Evolutionary conservation across 2,113 vertebrate genomes (phyloP), one percentile per base, ranked within the genome.

Genomic region (Benitochromis conjunctus): DNA sequence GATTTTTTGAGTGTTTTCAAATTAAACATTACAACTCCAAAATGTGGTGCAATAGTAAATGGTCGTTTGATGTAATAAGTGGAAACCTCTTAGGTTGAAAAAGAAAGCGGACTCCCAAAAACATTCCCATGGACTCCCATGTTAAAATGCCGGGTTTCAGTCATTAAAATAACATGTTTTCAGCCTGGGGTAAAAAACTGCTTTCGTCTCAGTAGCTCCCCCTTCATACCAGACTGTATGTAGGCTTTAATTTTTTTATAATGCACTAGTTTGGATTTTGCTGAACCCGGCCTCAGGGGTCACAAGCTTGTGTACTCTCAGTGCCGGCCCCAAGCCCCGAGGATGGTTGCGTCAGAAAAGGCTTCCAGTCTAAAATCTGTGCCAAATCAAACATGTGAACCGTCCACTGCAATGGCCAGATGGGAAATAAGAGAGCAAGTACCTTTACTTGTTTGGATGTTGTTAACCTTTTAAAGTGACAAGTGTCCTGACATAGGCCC

Each of bases 21-120:
- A 91, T 66, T 79, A 62, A 64, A 85, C 81, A 81, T 82, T 89
- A 86, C 81, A 24, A 64, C 86, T 83, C 79, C 29, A 82, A 84
- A 81, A 64, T 81, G 38, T 38, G 57, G 3, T 60, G 66, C 38
- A 18, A 56, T 29, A 85, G 26, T 82, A 43, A 83, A 86, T 62
- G 57, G 56, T 41, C 36, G 79, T 88, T 84, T 88, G 53, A 53
- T 53, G 34, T 66, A 66, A 66, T 66, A 3, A 13, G 6, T 11
- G 9, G 34, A 38, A 38, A 36, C 31, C 6, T 62, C 34, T 36
- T 14, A 57, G 16, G 31, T 6, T n/a, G 62, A 41, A 66, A 66
- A 66, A 66, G 19, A n/a, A 41, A 38, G 19, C 34, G 6, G 1
- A 41, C 4, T 66, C 34, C 62, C 62, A 38, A 66, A 66, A 41